Percentiles rank a stretch among this genome's conserved stretches.
phyloP scores from a whole-genome alignment of 2,888 invertebrate genomes.

The Limnephilus lunatus region DNA sequence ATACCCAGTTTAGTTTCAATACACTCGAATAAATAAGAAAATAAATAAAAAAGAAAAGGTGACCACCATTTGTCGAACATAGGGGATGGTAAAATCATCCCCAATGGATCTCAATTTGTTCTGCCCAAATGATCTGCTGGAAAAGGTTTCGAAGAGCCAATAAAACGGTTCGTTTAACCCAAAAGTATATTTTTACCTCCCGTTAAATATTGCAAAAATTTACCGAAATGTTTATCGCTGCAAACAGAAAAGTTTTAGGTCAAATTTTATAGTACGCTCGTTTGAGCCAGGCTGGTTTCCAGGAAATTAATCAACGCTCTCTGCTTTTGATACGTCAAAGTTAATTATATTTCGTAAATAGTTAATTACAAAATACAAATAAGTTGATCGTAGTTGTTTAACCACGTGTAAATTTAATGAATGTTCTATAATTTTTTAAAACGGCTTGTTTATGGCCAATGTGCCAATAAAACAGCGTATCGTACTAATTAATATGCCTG shows the following conservation, averaged over 20 bases:
- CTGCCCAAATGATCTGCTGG: slow-evolving; percentile 27
- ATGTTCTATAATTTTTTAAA: background rate
- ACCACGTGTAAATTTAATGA: background rate
- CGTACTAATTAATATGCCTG: too few relatives aligned
- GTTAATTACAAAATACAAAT: background rate
- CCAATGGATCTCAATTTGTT: slow-evolving; percentile 51
- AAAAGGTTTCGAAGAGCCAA: slow-evolving; percentile 9
- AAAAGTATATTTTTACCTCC: slow-evolving; percentile 29
- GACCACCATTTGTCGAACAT: background rate
- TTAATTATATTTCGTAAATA: background rate
- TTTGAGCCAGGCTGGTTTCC: background rate
- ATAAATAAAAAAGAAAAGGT: background rate
- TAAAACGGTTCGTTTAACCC: slow-evolving; percentile 32
- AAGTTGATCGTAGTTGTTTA: background rate
- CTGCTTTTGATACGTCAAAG: background rate
- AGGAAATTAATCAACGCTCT: background rate
- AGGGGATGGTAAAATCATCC: slow-evolving; percentile 45
- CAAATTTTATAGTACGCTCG: background rate
- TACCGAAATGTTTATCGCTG: background rate
- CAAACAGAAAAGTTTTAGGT: background rate
- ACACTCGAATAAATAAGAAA: background rate
- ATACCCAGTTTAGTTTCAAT: background rate
- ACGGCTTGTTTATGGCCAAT: background rate
- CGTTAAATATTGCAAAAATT: background rate
- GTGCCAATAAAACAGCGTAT: too few relatives aligned